Conservation (phyloP, 2,888 invertebrate species). For the Lasioglossum pauxillum region DNA sequence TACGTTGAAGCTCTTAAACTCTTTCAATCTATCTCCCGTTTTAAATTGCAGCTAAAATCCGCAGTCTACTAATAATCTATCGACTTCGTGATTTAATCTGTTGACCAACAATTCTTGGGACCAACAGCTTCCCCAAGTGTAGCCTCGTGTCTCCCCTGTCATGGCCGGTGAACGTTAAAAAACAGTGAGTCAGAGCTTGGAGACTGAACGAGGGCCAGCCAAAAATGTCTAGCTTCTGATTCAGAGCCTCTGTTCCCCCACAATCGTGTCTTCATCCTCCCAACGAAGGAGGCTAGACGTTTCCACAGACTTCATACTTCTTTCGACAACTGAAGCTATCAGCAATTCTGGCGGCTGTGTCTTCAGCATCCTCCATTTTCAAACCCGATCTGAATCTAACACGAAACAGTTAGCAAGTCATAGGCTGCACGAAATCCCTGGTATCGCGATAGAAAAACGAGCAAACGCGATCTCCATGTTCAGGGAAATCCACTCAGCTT, state of each 20-base stretch:
- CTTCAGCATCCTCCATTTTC: neutral
- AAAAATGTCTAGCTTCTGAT: neutral
- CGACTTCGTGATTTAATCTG: no score
- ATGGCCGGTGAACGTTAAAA: neutral
- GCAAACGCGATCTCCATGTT: neutral
- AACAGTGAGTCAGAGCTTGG: neutral
- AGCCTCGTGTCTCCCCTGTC: neutral
- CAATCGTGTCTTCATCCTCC: neutral
- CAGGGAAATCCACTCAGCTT: conserved; percentile 26
- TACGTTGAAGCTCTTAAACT: neutral
- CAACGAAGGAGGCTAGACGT: no score
- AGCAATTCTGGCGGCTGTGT: neutral
- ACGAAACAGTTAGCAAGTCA: neutral
- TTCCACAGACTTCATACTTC: no score
- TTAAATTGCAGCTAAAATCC: no score
- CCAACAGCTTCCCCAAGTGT: neutral
- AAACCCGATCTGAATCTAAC: neutral
- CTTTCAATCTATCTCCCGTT: no score
- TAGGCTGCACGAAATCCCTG: neutral
- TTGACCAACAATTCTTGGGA: neutral
- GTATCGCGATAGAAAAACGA: conserved; percentile 6
- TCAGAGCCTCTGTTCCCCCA: neutral
- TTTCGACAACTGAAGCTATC: no score
- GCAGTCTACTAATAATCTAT: no score
- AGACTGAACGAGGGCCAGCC: neutral